Evolutionary conservation across 2,888 invertebrate species (phyloP), one percentile per base, ranked within the genome.

Genomic region (Gisinianus flammeolus): DNA sequence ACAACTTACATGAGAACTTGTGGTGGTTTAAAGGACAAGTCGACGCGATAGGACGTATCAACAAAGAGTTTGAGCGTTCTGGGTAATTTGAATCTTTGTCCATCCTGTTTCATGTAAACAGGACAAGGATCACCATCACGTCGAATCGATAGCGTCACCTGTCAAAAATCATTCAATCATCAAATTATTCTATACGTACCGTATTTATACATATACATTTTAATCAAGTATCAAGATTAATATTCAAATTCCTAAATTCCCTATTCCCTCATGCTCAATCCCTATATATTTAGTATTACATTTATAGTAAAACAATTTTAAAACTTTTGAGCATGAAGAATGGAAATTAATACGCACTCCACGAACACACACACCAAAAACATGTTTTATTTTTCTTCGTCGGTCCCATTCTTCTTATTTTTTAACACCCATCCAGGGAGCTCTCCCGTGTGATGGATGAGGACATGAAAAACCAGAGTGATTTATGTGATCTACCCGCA

Each of bases 91-190:
- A 90, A 90, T 77, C 89, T 87, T 79, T 88, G 88, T 24, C 90
- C 90, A 85, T 90, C 90, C 87, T 89, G 89, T 85, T 90, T 90
- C 85, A 89, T 89, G 85, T 87, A 89, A 28, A 90, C 89, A 54
- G 89, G 88, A 79, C 87, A 86, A 54, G 88, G 88, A 56, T 87
- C 87, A 24, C 89, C 88, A 84, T 89, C 89, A 84, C 88, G 88
- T 81, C 87, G 87, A 77, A 90, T 86, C 79, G 88, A 88, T 82
- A 90, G 85, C 79, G 88, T 89, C 81, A 89, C 87, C 84, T 89
- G 62, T 12, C 44, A 44, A 67, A 67, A 30, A 66, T n/a, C 5
- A 64, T 16, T 16, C 16, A n/a, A 10, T 24, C 12, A 64, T 22
- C 3, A 64, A 64, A 10, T 4, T 8, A 64, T 64, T 24, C n/a